Percentiles rank a stretch among this genome's conserved stretches.
Conservation (phyloP, 2,797 vertebrate genomes). For the Myotis vivesi region DNA sequence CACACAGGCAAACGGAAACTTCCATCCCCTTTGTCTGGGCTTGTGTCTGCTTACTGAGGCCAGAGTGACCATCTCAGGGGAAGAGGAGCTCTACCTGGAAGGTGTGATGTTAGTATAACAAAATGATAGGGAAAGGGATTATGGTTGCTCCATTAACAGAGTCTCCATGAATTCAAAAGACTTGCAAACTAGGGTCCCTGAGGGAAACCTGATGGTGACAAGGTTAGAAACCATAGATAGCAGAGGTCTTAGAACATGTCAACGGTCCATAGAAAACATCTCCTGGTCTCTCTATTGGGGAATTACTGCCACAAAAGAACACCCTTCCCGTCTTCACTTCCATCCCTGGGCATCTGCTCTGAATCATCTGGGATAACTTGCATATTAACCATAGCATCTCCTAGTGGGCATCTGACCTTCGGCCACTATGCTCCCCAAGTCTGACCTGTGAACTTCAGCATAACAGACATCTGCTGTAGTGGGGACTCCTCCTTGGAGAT, state of each 20-base stretch:
- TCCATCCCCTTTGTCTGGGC: neutral
- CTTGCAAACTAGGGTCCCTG: neutral
- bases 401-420: slow-evolving; percentile 70
- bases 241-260: neutral
- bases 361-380: slow-evolving; percentile 63
- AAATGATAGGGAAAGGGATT: neutral
- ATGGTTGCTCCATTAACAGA: neutral
- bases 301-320: neutral
- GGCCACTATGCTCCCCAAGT: slow-evolving; percentile 68
- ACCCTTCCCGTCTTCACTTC: slow-evolving; percentile 1
- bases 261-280: neutral
- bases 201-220: neutral
- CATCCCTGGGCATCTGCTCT: slow-evolving; percentile 28
- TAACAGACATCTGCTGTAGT: slow-evolving; percentile 69
- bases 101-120: neutral
- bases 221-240: neutral
- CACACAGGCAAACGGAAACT: rapidly evolving
- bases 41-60: neutral
- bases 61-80: neutral
- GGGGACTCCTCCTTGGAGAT: slow-evolving; percentile 54
- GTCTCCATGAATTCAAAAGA: neutral
- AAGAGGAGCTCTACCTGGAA: neutral
- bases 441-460: slow-evolving; percentile 69
- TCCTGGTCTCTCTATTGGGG: neutral
- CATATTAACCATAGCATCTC: slow-evolving; percentile 67